These are phyloP conservation scores for Platycheirus rosarum DNA, from an alignment of 2,888 invertebrate species.

Conservation along the genomic window DNA sequence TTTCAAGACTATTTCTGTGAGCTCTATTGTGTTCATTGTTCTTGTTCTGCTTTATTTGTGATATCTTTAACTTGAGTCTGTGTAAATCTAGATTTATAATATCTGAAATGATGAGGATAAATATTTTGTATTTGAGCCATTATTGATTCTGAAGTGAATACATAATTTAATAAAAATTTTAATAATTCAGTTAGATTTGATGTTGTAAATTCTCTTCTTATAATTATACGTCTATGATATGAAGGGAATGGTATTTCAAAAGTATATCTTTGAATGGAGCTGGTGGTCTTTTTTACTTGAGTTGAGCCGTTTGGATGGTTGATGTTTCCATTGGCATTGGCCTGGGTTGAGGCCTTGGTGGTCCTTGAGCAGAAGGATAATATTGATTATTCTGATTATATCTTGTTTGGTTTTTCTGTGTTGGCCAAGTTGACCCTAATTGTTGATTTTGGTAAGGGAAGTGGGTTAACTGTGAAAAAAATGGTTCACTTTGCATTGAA, in stretches of 20 bases:
- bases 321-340: constrained; percentile 11
- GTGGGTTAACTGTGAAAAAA: constrained; percentile 5
- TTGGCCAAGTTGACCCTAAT: constrained; percentile 6
- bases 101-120: constrained; percentile 5
- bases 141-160: background rate
- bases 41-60: constrained; percentile 22
- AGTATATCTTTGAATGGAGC: constrained; percentile 8
- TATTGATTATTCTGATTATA: background rate
- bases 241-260: too few species aligned
- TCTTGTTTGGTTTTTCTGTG: constrained; percentile 1
- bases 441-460: constrained; percentile 1
- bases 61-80: constrained; percentile 26
- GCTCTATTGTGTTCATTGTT: constrained; percentile 33
- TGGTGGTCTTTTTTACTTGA: constrained; percentile 1
- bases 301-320: background rate
- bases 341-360: constrained; percentile 12
- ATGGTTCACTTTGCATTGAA: constrained; percentile 1
- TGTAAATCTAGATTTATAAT: constrained; percentile 15
- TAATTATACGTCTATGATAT: background rate
- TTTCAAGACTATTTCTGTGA: constrained; percentile 40
- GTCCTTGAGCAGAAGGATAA: background rate
- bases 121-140: constrained; percentile 14
- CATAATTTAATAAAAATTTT: constrained; percentile 4
- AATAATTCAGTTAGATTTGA: background rate
- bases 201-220: constrained; percentile 1